Base-by-base conservation (phyloP, 1,140 invertebrate genomes). In the Monochamus saltuarius region DNA sequence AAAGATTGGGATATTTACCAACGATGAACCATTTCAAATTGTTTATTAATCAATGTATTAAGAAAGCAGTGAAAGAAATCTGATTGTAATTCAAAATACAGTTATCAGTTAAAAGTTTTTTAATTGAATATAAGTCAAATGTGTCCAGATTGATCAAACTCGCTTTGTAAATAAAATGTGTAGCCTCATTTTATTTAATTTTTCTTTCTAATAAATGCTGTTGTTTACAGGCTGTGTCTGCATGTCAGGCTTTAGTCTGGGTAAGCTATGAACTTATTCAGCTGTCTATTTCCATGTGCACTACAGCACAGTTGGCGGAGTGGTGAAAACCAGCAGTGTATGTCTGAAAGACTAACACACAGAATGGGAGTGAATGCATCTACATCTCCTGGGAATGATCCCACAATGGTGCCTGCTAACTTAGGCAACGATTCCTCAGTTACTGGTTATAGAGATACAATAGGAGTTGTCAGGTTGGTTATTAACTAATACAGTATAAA, bases 241-340 rank as follows among this genome's bases (percentile, higher is more conserved):
- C 67, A 63, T 61, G 64, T 63, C 73, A 83, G 80, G 80, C 80
- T 75, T 73, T 74, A 76, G 79, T 81, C 80, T 82, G 80, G 80
- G 80, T 77, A 70, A 81, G 78, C 75, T 71, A 83, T 83, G 82
- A 83, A 83, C 75, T 74, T 83, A 73, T 81, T 83, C 68, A 79
- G 80, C 72, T 80, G 80, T 62, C 71, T 83, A 61, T 81, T 83
- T 65, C 81, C 81, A 67, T 83, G 82, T 81, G 81, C 81, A 73
- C 75, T 82, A 74, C 80, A 82, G 75, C 78, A 80, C 72, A 79
- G 79, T 76, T 81, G 80, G 67, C 79, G 80, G 77, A 79, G 75
- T 71, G 76, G 77, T 68, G 73, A 73, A 65, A 73, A 75, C 68
- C 75, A 79, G 71, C 69, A 77, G 71, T 70, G 75, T 64, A 70